Evolutionary conservation across 2,797 vertebrate species (phyloP).

Genomic region (Sebastes iracundus): DNA sequence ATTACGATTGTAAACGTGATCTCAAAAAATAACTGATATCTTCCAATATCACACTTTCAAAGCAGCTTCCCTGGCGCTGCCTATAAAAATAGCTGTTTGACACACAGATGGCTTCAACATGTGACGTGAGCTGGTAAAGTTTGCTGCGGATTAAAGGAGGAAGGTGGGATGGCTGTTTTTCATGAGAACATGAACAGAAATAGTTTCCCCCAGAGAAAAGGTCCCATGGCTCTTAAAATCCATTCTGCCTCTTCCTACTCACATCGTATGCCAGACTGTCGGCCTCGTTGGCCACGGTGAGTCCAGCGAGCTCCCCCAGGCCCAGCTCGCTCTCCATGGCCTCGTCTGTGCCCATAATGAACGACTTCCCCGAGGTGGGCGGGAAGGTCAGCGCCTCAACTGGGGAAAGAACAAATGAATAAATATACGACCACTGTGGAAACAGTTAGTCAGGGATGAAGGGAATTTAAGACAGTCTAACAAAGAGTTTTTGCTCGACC

Average conservation of each 20-base stretch:
- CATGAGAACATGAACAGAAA: constrained; percentile 3
- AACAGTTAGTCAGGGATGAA: neutral
- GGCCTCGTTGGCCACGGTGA: constrained; percentile 98
- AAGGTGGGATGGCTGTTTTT: neutral
- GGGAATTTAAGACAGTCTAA: neutral
- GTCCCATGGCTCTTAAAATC: neutral
- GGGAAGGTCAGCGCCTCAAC: constrained; percentile 97
- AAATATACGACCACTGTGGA: neutral
- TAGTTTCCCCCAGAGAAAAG: neutral
- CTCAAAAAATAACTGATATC: neutral
- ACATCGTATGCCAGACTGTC: constrained; percentile 95
- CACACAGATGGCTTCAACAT: neutral
- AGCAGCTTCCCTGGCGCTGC: neutral
- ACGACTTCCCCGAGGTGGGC: constrained; percentile 94
- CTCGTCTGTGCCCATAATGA: constrained; percentile 96
- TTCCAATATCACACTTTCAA: neutral
- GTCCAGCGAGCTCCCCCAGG: constrained; percentile 95
- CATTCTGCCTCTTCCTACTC: constrained; percentile 72
- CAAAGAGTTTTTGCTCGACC: constrained; percentile 6
- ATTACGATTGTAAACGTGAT: neutral
- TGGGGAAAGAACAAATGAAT: constrained; percentile 56
- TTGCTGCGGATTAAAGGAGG: neutral
- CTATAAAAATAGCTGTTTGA: constrained; percentile 12
- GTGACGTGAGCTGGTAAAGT: neutral
- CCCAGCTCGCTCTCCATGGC: constrained; percentile 94